Base-by-base conservation (phyloP, 37 sponge, comb jelly and placozoan genomes). In the Dysidea cf. avara region DNA sequence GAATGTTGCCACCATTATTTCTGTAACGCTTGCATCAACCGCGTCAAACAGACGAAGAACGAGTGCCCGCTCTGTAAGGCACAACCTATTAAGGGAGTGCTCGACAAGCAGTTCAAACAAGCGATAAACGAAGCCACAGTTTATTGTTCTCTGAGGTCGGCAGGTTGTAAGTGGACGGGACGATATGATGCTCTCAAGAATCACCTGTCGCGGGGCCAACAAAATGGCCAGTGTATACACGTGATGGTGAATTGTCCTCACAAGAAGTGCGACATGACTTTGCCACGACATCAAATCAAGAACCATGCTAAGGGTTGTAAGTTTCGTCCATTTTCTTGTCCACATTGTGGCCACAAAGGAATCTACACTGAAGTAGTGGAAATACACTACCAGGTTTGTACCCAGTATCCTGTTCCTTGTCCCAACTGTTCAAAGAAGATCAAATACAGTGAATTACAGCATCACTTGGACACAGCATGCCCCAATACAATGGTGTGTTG, bases 381-480 rank as follows among this genome's bases (percentile, higher is more conserved):
- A 26, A 3, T 18, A 13, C 70, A 69, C 54, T 69, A 52, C 33
- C 21, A 52, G 2, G 49, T 2, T 7, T 69, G 70, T 29, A 16
- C n/a, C 11, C 17, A 50, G 36, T 52, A 51, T 21, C 70, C 55
- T n/a, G 53, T 69, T 30, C 29, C 70, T 34, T 69, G 70, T 16
- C 70, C 70, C 17, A 53, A 34, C 16, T 69, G 70, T 51, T 37
- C 53, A 25, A 39, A 17, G 28, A 39, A 14, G 5, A 34, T 75
- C 28, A 61, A 39, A 37, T 9, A 9, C 7, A 12, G 46, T 43
- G 7, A 43, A 43, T 43, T 43, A 43, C 46, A 43, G 46, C 5
- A 43, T 12, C 46, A 43, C 9, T 43, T 12, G 5, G 46, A 9
- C n/a, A n/a, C n/a, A 12, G 46, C 9, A 9, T 43, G 46, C 46